These are phyloP conservation scores for Mactra quadrangularis DNA, from an alignment of 1,140 invertebrate genomes.

Conservation along the genomic window DNA sequence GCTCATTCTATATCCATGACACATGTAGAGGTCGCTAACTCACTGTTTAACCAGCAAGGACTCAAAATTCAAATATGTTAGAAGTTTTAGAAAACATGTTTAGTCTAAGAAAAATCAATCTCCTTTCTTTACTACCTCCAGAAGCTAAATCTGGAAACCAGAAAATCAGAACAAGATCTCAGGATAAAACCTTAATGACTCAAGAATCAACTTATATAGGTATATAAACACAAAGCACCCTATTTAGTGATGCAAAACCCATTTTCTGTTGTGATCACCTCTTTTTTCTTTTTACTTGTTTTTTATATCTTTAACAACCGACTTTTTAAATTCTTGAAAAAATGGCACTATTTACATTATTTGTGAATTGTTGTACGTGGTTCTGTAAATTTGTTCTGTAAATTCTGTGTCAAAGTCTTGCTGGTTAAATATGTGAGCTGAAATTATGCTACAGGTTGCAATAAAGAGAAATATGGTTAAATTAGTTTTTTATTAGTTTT, in stretches of 20 bases:
- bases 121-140: too few species aligned
- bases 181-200: constrained; percentile 27
- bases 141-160: constrained; percentile 16
- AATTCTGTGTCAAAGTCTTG: constrained; percentile 7
- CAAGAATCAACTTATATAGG: constrained; percentile 30
- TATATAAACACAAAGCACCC: background rate
- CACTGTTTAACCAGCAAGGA: too few species aligned
- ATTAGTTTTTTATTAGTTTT: too few species aligned
- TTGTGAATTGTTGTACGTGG: too few species aligned
- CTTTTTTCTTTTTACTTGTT: background rate
- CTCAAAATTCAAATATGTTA: too few species aligned
- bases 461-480: background rate
- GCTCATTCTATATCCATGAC: too few species aligned
- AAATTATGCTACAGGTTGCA: constrained; percentile 3
- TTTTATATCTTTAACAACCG: constrained; percentile 34
- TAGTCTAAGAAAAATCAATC: too few species aligned
- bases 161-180: constrained; percentile 29
- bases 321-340: constrained; percentile 56
- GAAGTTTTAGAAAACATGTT: too few species aligned
- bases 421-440: constrained; percentile 52
- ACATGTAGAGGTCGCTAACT: too few species aligned
- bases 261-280: background rate
- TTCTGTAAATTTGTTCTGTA: background rate
- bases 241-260: background rate
- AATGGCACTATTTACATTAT: too few species aligned